Conservation (phyloP, 1,140 invertebrate genomes). For the Anastatus disparis region DNA sequence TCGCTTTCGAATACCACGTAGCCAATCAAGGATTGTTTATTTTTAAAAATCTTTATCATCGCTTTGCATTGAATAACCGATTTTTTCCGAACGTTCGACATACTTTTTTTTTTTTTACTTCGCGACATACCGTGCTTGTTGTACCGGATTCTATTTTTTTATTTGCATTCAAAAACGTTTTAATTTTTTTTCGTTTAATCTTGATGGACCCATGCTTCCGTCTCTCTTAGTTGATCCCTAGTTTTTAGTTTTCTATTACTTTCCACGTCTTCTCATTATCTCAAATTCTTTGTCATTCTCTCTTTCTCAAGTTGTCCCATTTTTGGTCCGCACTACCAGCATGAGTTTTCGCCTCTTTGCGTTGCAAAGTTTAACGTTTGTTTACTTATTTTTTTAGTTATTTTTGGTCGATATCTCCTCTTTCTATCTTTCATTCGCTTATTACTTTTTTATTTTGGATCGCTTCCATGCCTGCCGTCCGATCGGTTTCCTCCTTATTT, state of each 20-base stretch:
- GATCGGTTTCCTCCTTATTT: slow-evolving; percentile 53
- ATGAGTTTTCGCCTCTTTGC: slow-evolving; percentile 56
- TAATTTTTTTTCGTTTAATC: slow-evolving; percentile 21
- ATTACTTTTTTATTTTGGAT: slow-evolving; percentile 41
- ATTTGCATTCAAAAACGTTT: not conserved
- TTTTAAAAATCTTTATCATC: too few species aligned
- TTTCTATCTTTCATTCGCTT: not conserved
- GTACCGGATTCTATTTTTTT: not conserved
- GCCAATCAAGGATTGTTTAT: slow-evolving; percentile 56
- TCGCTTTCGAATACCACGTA: slow-evolving; percentile 64
- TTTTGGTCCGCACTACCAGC: slow-evolving; percentile 66
- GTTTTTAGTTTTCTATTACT: not conserved
- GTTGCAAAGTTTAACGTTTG: slow-evolving; percentile 57
- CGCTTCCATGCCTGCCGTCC: slow-evolving; percentile 54
- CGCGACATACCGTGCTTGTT: not conserved
- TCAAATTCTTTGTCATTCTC: slow-evolving; percentile 28
- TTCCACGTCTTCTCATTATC: slow-evolving; percentile 7
- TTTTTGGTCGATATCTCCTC: too few species aligned
- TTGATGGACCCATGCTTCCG: slow-evolving; percentile 47
- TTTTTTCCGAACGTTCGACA: not conserved
- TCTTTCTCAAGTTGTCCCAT: slow-evolving; percentile 40
- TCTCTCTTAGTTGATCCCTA: not conserved
- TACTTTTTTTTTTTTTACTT: not conserved
- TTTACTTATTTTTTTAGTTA: slow-evolving; percentile 52
- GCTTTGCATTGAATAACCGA: too few species aligned